Percentiles rank a stretch among this genome's conserved stretches.
Evolutionary conservation across 2,888 invertebrate genomes (phyloP).

Genomic region (Spodoptera exigua): DNA sequence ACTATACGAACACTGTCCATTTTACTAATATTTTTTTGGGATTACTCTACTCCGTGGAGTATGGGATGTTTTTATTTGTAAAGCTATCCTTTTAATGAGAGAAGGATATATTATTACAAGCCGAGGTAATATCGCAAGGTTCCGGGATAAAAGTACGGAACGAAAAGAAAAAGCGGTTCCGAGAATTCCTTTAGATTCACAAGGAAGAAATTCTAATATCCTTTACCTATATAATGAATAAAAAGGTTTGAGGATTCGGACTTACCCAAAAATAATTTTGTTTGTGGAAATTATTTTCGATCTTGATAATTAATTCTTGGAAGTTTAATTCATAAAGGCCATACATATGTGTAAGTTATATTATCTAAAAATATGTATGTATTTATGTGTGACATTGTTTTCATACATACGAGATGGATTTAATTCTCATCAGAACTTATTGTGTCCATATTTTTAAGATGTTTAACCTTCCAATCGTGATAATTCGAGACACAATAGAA

Average conservation of each 20-base stretch:
- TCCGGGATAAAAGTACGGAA: background rate
- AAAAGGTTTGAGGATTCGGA: background rate
- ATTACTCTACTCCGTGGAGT: conserved; percentile 36
- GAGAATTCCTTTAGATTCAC: background rate
- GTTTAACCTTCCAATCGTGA: too few species aligned
- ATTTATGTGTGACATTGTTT: too few species aligned
- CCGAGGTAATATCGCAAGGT: conserved; percentile 4
- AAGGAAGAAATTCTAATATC: background rate
- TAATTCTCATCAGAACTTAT: too few species aligned
- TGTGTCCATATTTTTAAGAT: too few species aligned
- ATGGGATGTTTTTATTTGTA: conserved; percentile 30
- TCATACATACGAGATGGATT: too few species aligned
- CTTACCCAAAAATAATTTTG: background rate
- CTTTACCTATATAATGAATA: background rate
- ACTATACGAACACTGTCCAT: conserved; percentile 20
- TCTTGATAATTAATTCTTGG: background rate
- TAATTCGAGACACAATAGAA: too few species aligned
- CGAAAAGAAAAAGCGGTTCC: background rate
- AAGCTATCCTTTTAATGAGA: conserved; percentile 17
- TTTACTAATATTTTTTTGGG: conserved; percentile 43
- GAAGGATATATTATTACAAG: background rate
- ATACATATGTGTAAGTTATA: too few species aligned
- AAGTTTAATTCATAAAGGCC: conserved; percentile 13
- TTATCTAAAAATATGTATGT: too few species aligned
- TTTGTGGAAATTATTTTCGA: background rate